Evolutionary conservation across 1,140 invertebrate species (phyloP), one percentile per base, ranked within the genome.

Genomic region (Lepidurus packardi): DNA sequence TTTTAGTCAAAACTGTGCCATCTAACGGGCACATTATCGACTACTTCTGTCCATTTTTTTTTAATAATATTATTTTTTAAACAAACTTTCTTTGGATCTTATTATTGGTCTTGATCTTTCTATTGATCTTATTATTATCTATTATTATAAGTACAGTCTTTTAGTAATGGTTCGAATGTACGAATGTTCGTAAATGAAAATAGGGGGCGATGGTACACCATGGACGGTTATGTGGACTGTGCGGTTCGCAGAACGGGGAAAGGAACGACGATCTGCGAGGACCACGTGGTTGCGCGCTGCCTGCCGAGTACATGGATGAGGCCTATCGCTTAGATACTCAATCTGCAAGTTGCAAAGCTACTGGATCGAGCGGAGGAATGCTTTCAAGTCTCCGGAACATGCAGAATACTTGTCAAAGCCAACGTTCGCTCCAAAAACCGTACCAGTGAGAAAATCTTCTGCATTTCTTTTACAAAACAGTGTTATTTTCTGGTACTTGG

Each of bases 221-320:
- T 13, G 80, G 80, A 73, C 47, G 76, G 42, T 45, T 76, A 16
- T 81, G 80, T 43, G 80, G 80, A 7, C 43, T 81, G n/a, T 81
- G 80, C 77, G 80, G 80, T 44, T 74, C 74, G 16, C 75, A 79
- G 43, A 80, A 74, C 43, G 79, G 79, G 13, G 73, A 81, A 65
- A 78, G 76, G 75, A 77, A 73, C 10, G 76, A 73, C 24, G 80
- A 81, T 45, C 53, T 81, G n/a, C 73, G 43, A 7, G 80, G 79
- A 13, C 80, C 80, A 21, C 25, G 44, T 24, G 76, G 78, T 13
- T 78, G 75, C 43, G 47, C 77, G 6, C 34, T 80, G 9, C 78
- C 77, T 11, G 73, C 65, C 10, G 78, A 78, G 25, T 41, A 75
- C 7, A 78, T 78, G 78, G 78, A 78, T 44, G 78, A 75, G 7